Evolutionary conservation across 2,888 invertebrate species (phyloP).

Genomic region (Cheiracanthium punctorium): DNA sequence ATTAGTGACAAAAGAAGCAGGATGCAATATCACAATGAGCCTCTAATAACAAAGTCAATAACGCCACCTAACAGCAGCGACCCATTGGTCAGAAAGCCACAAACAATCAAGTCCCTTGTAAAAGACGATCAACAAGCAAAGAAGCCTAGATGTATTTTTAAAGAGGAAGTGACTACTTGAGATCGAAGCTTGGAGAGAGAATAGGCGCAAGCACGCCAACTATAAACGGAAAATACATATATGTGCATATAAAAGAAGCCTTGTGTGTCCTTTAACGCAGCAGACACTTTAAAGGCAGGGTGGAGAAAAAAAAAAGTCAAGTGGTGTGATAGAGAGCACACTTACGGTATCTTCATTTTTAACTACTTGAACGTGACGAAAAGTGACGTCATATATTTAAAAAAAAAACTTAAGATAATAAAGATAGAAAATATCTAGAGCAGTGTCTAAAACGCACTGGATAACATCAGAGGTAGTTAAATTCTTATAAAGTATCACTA

Average conservation of each 20-base stretch:
- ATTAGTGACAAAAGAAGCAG: not conserved
- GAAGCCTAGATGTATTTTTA: not conserved
- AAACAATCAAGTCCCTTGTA: conserved; percentile 47
- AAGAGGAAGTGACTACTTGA: conserved; percentile 58
- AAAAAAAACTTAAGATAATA: too few species aligned
- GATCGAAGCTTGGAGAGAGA: conserved; percentile 42
- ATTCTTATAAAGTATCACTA: too few species aligned
- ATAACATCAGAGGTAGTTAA: too few species aligned
- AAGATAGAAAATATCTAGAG: too few species aligned
- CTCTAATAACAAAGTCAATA: conserved; percentile 9
- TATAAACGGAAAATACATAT: not conserved
- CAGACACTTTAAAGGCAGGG: not conserved
- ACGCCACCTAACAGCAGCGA: not conserved
- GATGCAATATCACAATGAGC: conserved; percentile 2
- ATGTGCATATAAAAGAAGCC: not conserved
- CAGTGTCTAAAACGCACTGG: too few species aligned
- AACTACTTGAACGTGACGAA: not conserved
- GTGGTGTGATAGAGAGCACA: not conserved
- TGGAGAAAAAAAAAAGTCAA: not conserved
- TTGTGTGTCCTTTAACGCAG: not conserved
- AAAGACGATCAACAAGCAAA: not conserved
- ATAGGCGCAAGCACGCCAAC: conserved; percentile 28
- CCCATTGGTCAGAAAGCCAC: not conserved
- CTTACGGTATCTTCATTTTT: conserved; percentile 15
- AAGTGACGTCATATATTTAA: not conserved